Evolutionary conservation across 2,888 invertebrate genomes (phyloP).

Genomic region (Caenorhabditis sinica): DNA sequence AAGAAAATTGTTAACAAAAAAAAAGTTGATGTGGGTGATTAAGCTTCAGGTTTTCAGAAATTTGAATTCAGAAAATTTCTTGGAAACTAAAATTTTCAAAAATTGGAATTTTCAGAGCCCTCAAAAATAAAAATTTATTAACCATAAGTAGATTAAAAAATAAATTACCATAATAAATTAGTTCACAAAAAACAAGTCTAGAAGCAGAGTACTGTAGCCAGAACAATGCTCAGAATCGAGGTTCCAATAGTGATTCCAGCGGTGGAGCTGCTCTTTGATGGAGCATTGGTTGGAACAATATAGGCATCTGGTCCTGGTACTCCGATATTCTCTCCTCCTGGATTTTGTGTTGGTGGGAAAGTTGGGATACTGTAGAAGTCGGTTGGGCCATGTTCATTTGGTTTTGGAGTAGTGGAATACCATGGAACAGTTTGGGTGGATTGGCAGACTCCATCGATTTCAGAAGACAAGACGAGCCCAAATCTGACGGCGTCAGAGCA

Average conservation of each 20-base stretch:
- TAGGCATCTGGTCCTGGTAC: background rate
- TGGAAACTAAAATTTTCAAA: background rate
- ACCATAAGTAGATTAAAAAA: too few species aligned
- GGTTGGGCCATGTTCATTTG: background rate
- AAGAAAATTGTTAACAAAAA: constrained; percentile 36
- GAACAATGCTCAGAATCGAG: constrained; percentile 27
- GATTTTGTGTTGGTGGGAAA: too few species aligned
- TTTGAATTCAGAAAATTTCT: constrained; percentile 1
- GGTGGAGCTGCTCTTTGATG: background rate
- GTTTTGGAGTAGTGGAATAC: too few species aligned
- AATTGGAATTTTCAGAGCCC: too few species aligned
- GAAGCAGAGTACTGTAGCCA: constrained; percentile 42
- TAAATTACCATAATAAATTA: too few species aligned
- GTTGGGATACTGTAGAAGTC: background rate
- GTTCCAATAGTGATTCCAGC: background rate
- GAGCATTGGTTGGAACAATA: constrained; percentile 5
- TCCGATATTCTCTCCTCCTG: too few species aligned
- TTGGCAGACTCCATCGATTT: constrained; percentile 20
- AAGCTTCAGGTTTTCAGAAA: background rate
- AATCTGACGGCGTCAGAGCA: constrained; percentile 33
- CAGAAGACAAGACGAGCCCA: constrained; percentile 6
- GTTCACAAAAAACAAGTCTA: background rate
- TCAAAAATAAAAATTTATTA: too few species aligned
- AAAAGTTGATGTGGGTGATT: too few species aligned
- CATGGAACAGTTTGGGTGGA: background rate